Base-by-base conservation (phyloP, 2,888 invertebrate species). In the Sicus ferrugineus region DNA sequence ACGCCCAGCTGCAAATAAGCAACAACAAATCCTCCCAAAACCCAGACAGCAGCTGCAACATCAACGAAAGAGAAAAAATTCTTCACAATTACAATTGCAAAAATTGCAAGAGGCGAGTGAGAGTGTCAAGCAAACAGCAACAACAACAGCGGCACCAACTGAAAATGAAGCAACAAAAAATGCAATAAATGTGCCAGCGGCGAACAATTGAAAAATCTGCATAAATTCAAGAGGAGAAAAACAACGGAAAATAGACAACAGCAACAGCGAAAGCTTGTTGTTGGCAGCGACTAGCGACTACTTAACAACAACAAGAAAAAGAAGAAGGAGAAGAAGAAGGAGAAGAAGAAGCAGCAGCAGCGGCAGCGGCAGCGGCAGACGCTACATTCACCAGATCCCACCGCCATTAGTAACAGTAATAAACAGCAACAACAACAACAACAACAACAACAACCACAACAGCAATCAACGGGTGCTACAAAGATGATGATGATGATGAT, bases 401-500 rank as follows among this genome's bases (percentile, higher is more conserved):
- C 54, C 31, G 72, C n/a, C 67, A 70, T 75, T 76, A 78, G 77
- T 75, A 72, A 75, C 77, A 79, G 76, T 74, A 77, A 72, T 75
- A 72, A 69, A 68, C 69, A 68, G 66, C 71, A 62, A 70, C 69
- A 68, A 61, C 71, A 70, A 61, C 58, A 67, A 65, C 46, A 67
- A 48, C 23, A 69, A 38, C 34, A 71, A 61, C 42, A 52, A n/a
- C 21, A 71, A 67, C 69, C 70, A 68, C 61, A 70, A 14, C 26
- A 42, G 52, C 38, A 56, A 42, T 42, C n/a, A 65, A 62, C 42
- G 67, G 70, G 76, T 79, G 71, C 62, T 80, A 79, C 80, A 79
- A 77, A 77, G 79, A 79, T 80, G 81, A 78, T 81, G 79, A 74
- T 77, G 80, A 79, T 78, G 80, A 76, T 9, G 31, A 80, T 79